A percentile compares a stretch with the other conserved stretches of the same genome.
Conservation (phyloP, 2,113 vertebrate genomes). For the Phyllopteryx taeniolatus region DNA sequence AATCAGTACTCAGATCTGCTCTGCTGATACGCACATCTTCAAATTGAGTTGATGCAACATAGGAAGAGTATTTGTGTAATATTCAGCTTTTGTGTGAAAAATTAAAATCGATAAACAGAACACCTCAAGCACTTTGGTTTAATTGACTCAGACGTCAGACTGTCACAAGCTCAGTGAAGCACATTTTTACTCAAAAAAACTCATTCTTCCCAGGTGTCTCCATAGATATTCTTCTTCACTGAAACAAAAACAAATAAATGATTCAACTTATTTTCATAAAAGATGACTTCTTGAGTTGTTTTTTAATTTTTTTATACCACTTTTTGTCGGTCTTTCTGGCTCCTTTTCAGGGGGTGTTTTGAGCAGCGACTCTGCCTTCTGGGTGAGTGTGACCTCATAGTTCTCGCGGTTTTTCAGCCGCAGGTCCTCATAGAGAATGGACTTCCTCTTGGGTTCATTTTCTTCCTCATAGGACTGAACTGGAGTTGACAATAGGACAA, state of each 20-base stretch:
- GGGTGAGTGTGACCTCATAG: conserved; percentile 74
- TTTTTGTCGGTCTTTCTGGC: conserved; percentile 43
- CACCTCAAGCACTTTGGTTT: conserved; percentile 29
- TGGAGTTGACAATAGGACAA: conserved; percentile 15
- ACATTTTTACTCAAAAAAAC: background rate
- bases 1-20: no score
- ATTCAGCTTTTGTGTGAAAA: background rate
- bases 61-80: background rate
- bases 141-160: conserved; percentile 28
- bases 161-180: conserved; percentile 1
- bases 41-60: no score
- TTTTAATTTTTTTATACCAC: conserved; percentile 36
- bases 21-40: no score
- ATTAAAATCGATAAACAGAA: background rate
- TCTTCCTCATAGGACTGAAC: conserved; percentile 56
- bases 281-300: background rate
- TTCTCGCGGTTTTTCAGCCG: conserved; percentile 76
- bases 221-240: conserved; percentile 71
- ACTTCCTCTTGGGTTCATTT: conserved; percentile 63
- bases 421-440: conserved; percentile 72
- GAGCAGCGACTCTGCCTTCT: conserved; percentile 65
- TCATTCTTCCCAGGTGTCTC: conserved; percentile 73
- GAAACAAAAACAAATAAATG: conserved; percentile 16
- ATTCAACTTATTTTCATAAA: background rate
- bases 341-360: conserved; percentile 56